Conservation (phyloP, 2,113 vertebrate species). For the Psettodes erumei region DNA sequence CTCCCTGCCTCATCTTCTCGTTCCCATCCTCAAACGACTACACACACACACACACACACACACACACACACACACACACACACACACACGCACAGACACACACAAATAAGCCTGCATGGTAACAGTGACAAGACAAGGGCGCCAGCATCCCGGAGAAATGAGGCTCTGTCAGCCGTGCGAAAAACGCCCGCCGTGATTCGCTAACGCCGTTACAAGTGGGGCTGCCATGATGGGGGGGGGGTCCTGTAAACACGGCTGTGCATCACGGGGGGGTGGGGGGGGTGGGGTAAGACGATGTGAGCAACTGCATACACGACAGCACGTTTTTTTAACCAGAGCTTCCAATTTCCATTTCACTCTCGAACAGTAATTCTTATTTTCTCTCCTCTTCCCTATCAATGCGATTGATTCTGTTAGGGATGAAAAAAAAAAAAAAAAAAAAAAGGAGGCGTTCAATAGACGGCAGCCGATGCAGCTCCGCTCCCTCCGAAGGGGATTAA, state of each 20-base stretch:
- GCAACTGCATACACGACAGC: too few species aligned
- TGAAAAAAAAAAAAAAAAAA: conserved; percentile 17
- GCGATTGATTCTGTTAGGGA: conserved; percentile 10
- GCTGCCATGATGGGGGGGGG: conserved; percentile 3
- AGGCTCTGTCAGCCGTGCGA: conserved; percentile 35
- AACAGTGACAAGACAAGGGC: conserved; percentile 24
- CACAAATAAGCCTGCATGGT: conserved; percentile 3
- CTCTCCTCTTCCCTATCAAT: background rate
- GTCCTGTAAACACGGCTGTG: too few species aligned
- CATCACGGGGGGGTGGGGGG: conserved; percentile 9
- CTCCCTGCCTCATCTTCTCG: conserved; percentile 14
- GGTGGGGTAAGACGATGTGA: too few species aligned
- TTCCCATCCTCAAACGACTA: conserved; percentile 42
- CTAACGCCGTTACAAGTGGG: background rate
- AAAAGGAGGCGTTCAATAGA: too few species aligned
- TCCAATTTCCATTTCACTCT: background rate
- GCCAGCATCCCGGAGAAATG: conserved; percentile 1
- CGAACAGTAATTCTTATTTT: conserved; percentile 14
- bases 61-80: background rate
- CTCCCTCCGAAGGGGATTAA: conserved; percentile 33
- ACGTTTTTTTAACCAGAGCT: background rate
- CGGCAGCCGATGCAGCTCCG: conserved; percentile 14
- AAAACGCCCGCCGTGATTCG: conserved; percentile 3
- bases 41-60: background rate
- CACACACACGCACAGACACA: background rate